Evolutionary conservation across 2,113 vertebrate genomes (phyloP).

Genomic region (Loxodonta africana): DNA sequence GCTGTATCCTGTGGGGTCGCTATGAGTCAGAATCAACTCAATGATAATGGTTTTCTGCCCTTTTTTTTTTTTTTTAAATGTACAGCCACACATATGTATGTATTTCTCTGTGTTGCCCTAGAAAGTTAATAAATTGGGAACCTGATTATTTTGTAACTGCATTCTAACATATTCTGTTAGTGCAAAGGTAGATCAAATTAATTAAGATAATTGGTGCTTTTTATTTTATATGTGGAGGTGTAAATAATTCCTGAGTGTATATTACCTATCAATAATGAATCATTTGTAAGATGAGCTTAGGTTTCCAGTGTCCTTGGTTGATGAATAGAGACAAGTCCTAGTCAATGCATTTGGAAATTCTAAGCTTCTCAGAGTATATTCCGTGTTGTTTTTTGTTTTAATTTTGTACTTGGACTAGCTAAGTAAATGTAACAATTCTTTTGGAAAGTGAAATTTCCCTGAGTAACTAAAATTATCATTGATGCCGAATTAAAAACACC

Average conservation of each 20-base stretch:
- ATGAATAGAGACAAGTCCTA: neutral
- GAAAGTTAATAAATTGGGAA: constrained; percentile 7
- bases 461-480: neutral
- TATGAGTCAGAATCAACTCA: too few species aligned
- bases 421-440: neutral
- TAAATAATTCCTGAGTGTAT: neutral
- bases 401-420: neutral
- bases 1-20: too few species aligned
- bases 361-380: neutral
- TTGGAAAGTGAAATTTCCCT: neutral
- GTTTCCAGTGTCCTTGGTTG: neutral
- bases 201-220: neutral
- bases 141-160: neutral
- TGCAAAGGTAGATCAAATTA: neutral
- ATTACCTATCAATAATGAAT: neutral
- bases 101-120: neutral
- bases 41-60: too few species aligned
- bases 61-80: too few species aligned
- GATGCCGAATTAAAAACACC: neutral
- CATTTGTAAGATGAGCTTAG: neutral
- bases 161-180: neutral
- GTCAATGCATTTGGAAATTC: neutral
- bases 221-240: neutral
- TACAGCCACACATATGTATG: neutral
- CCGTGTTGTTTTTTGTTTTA: neutral